Percentiles rank a stretch among this genome's conserved stretches.
Evolutionary conservation across 2,888 invertebrate genomes (phyloP).

Genomic region (Blomia tropicalis): DNA sequence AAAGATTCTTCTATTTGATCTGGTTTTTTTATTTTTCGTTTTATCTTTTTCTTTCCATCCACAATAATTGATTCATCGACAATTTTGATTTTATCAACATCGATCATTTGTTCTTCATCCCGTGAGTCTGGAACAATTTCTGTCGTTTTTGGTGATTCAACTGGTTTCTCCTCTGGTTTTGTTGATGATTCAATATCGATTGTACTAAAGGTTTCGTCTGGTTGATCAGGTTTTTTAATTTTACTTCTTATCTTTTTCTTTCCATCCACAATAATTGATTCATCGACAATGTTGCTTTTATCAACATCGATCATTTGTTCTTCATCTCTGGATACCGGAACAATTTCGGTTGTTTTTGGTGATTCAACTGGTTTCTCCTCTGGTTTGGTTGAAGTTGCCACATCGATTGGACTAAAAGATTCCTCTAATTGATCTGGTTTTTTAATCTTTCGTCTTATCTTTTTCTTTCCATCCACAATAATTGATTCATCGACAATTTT

Average conservation of each 20-base stretch:
- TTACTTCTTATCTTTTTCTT: background rate
- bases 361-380: background rate
- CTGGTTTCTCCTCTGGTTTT: background rate
- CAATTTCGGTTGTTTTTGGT: slow-evolving; percentile 1
- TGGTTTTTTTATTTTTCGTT: background rate
- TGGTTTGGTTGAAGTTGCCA: background rate
- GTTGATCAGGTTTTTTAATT: slow-evolving; percentile 7
- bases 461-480: background rate
- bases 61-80: no score
- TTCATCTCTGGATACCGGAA: slow-evolving; percentile 23
- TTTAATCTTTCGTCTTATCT: background rate
- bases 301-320: slow-evolving; percentile 14
- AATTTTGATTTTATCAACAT: background rate
- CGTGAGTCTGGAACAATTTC: background rate
- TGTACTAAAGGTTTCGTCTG: background rate
- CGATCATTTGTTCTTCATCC: background rate
- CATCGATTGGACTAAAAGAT: background rate
- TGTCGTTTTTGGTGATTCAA: background rate
- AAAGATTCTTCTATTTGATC: background rate
- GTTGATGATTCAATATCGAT: background rate
- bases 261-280: no score
- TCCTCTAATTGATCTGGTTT: background rate
- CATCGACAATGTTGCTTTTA: background rate
- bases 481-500: background rate
- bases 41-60: background rate